These are phyloP conservation scores for Onychomys torridus DNA, from an alignment of 2,797 vertebrate species.

Conservation along the genomic window DNA sequence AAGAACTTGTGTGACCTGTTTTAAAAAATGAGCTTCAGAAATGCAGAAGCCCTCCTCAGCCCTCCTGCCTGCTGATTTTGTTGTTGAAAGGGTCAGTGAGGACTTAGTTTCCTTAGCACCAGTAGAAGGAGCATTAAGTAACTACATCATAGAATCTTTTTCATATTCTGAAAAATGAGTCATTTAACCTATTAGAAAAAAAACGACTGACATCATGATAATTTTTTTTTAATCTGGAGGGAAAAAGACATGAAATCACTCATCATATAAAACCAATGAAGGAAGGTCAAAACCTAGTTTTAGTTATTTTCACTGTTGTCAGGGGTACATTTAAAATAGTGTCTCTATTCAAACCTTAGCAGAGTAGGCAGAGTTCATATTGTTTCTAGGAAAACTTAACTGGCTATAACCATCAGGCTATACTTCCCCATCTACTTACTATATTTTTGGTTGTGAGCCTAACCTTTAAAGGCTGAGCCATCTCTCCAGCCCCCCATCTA, in stretches of 20 bases:
- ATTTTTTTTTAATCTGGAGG: slow-evolving; percentile 47
- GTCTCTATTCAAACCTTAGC: slow-evolving; percentile 41
- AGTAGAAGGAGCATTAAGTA: slow-evolving; percentile 79
- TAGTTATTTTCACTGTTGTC: slow-evolving; percentile 42
- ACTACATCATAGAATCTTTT: slow-evolving; percentile 37
- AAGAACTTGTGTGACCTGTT: slow-evolving; percentile 51
- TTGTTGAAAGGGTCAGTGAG: slow-evolving; percentile 40
- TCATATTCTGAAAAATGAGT: slow-evolving; percentile 72
- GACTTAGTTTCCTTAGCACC: slow-evolving; percentile 66
- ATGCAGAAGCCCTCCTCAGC: not conserved
- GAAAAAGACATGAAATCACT: slow-evolving; percentile 53
- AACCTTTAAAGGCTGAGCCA: no score
- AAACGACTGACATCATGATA: slow-evolving; percentile 59
- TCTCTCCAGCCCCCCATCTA: no score
- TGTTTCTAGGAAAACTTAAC: slow-evolving; percentile 37
- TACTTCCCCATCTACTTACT: not conserved
- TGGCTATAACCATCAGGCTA: not conserved
- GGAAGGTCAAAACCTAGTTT: slow-evolving; percentile 50
- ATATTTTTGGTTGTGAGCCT: no score
- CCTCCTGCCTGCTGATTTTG: not conserved
- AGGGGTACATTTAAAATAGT: slow-evolving; percentile 29
- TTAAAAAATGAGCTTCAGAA: slow-evolving; percentile 65
- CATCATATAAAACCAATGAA: slow-evolving; percentile 5
- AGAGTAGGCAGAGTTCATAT: slow-evolving; percentile 33
- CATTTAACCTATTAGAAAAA: slow-evolving; percentile 46